Conservation (phyloP, 2,888 invertebrate species). For the Formica aserva region DNA sequence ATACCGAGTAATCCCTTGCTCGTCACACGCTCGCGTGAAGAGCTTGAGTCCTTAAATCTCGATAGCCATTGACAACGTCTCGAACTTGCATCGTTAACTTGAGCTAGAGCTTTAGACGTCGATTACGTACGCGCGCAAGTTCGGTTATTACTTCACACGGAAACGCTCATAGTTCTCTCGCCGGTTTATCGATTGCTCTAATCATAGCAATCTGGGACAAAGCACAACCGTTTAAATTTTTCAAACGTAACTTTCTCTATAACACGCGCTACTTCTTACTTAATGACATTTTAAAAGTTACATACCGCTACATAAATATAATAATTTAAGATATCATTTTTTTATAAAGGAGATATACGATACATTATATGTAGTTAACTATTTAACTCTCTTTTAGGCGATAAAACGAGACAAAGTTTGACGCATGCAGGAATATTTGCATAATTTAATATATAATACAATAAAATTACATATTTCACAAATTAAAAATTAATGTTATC, state of each 20-base stretch:
- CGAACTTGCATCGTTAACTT: constrained; percentile 60
- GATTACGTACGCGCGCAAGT: constrained; percentile 56
- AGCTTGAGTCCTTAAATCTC: constrained; percentile 66
- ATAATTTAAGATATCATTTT: neutral
- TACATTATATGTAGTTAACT: neutral
- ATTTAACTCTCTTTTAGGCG: neutral
- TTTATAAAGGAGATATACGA: neutral
- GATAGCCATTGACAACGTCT: constrained; percentile 60
- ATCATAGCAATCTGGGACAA: constrained; percentile 23
- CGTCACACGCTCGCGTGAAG: constrained; percentile 44
- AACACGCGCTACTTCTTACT: neutral
- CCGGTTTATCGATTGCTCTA: constrained; percentile 13
- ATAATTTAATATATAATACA: neutral
- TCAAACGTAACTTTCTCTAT: neutral
- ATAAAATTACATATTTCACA: neutral
- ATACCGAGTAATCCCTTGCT: constrained; percentile 55
- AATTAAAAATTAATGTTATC: neutral
- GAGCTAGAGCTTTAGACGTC: constrained; percentile 64
- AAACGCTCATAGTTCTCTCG: constrained; percentile 10
- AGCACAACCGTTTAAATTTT: constrained; percentile 1
- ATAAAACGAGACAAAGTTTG: neutral
- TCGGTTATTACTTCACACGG: constrained; percentile 55
- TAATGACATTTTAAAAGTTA: neutral
- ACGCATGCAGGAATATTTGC: neutral
- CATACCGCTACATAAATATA: neutral